phyloP scores from a whole-genome alignment of 2,797 vertebrate genomes.

The Philypnodon macrostomus region DNA sequence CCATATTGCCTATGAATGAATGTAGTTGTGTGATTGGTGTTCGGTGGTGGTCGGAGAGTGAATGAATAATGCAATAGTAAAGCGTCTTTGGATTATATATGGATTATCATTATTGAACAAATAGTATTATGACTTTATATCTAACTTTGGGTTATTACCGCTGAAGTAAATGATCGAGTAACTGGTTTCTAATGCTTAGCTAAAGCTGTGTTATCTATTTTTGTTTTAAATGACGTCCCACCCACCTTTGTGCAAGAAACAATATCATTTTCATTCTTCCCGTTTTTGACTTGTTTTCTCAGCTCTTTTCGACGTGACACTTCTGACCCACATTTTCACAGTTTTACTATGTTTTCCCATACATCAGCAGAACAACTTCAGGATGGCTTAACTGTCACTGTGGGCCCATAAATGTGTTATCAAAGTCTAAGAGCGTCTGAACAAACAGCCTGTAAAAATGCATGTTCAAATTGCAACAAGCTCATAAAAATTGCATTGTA shows the following conservation, averaged over 20 bases:
- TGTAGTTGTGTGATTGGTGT: too few species aligned
- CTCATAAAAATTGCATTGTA: not conserved
- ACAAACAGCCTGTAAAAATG: conserved; percentile 4
- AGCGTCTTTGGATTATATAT: too few species aligned
- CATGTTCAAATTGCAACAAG: not conserved
- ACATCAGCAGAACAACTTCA: conserved; percentile 32
- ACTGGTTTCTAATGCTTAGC: too few species aligned
- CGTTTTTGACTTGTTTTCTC: not conserved
- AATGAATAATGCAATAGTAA: too few species aligned
- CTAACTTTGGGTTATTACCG: too few species aligned
- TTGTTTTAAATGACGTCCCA: too few species aligned
- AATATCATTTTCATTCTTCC: conserved; percentile 1
- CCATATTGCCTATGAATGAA: too few species aligned
- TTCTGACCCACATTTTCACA: conserved; percentile 38
- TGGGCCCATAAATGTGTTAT: not conserved
- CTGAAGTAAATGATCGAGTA: too few species aligned
- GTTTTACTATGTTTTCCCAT: conserved; percentile 25
- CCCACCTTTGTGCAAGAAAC: conserved; percentile 7
- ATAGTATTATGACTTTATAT: too few species aligned
- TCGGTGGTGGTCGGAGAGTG: too few species aligned
- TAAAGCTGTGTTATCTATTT: too few species aligned
- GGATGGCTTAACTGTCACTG: conserved; percentile 30
- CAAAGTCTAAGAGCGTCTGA: conserved; percentile 1
- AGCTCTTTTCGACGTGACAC: conserved; percentile 30
- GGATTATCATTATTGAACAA: too few species aligned